phyloP scores from a whole-genome alignment of 2,797 vertebrate species.

The Hafferia zeledoni region DNA sequence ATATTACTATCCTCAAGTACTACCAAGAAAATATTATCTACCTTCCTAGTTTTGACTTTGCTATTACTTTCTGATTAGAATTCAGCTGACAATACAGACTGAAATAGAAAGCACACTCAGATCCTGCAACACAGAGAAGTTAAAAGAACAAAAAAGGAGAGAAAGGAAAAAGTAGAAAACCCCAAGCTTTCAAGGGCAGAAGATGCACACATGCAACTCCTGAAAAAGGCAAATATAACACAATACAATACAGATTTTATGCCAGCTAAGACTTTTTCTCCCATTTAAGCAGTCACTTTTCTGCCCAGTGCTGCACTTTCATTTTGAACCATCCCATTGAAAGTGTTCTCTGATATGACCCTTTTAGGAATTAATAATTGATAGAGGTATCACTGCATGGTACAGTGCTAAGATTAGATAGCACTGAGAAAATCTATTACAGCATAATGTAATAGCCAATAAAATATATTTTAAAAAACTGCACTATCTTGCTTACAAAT shows the following conservation, averaged over 20 bases:
- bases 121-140: neutral
- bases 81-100: neutral
- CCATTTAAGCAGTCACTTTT: constrained; percentile 18
- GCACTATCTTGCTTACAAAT: neutral
- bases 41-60: neutral
- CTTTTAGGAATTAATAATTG: constrained; percentile 59
- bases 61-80: neutral
- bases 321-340: constrained; percentile 1
- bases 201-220: neutral
- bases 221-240: neutral
- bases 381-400: neutral
- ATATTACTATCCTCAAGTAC: neutral
- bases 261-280: neutral
- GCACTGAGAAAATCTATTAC: constrained; percentile 12
- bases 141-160: neutral
- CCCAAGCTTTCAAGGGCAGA: neutral
- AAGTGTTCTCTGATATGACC: constrained; percentile 14
- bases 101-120: neutral
- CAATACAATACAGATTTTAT: neutral
- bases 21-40: neutral
- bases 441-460: constrained; percentile 1
- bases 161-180: neutral
- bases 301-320: neutral
- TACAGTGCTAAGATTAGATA: constrained; percentile 28
- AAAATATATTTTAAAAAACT: neutral